Conservation (phyloP, 2,888 invertebrate genomes). For the Euplexia lucipara region DNA sequence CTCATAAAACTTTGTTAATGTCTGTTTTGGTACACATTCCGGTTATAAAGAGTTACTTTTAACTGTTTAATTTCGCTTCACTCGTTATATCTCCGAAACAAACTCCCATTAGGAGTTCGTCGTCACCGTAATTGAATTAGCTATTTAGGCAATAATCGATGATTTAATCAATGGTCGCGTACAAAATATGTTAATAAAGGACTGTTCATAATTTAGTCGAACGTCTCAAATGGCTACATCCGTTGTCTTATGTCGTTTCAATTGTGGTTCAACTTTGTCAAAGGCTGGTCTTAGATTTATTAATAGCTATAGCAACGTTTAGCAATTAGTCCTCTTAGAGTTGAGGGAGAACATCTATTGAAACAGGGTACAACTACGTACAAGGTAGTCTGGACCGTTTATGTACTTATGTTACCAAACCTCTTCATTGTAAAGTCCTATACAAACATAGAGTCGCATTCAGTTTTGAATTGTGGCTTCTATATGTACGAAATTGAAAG, state of each 20-base stretch:
- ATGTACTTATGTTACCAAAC: conserved; percentile 51
- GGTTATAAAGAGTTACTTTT: conserved; percentile 33
- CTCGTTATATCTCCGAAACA: conserved; percentile 24
- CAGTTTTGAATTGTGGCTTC: conserved; percentile 39
- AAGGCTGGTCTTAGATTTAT: conserved; percentile 66
- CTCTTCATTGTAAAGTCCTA: conserved; percentile 56
- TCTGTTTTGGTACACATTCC: conserved; percentile 41
- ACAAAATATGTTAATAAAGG: conserved; percentile 53
- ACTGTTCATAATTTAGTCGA: conserved; percentile 82
- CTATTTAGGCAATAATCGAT: conserved; percentile 33
- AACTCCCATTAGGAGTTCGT: conserved; percentile 31
- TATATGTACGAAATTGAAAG: conserved; percentile 35
- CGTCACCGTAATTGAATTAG: conserved; percentile 26
- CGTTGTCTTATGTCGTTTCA: conserved; percentile 78
- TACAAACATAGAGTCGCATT: conserved; percentile 48
- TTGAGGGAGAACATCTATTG: conserved; percentile 51
- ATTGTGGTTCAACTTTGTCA: conserved; percentile 74
- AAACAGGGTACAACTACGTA: conserved; percentile 34
- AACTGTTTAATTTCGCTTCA: conserved; percentile 45
- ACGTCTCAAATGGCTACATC: conserved; percentile 86
- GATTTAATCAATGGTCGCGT: conserved; percentile 41
- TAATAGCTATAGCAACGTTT: conserved; percentile 61
- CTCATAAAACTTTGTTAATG: conserved; percentile 54
- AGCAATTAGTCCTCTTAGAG: conserved; percentile 63
- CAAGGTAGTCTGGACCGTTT: conserved; percentile 41